A percentile compares a stretch with the other conserved stretches of the same genome.
Conservation (phyloP, 2,888 invertebrate genomes). For the Scaptomyza tumidula region DNA sequence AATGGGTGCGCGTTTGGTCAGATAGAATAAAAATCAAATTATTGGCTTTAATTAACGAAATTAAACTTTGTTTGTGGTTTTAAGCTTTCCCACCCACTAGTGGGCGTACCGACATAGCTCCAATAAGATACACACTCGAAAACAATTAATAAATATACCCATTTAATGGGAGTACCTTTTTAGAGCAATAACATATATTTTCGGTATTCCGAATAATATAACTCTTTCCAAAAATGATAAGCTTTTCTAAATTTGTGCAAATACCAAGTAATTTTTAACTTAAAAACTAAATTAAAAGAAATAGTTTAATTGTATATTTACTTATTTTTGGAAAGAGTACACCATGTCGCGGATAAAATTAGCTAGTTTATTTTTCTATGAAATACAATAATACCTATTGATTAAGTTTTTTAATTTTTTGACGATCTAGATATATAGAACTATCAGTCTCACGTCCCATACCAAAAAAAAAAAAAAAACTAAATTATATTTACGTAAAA, state of each 20-base stretch:
- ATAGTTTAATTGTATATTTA: background rate
- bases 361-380: slow-evolving; percentile 59
- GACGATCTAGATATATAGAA: slow-evolving; percentile 78
- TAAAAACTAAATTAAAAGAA: background rate
- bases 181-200: slow-evolving; percentile 33
- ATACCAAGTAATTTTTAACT: background rate
- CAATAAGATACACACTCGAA: slow-evolving; percentile 9
- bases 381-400: slow-evolving; percentile 42
- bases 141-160: slow-evolving; percentile 30
- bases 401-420: slow-evolving; percentile 33
- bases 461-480: slow-evolving; percentile 54
- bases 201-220: slow-evolving; percentile 53
- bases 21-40: background rate
- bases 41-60: background rate
- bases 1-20: background rate
- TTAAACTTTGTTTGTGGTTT: background rate
- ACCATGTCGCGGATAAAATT: slow-evolving; percentile 53
- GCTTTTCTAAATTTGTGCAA: background rate
- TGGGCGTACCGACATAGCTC: slow-evolving; percentile 18
- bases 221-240: slow-evolving; percentile 43
- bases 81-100: background rate
- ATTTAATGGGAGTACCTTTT: slow-evolving; percentile 53
- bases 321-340: slow-evolving; percentile 21
- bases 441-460: slow-evolving; percentile 83
- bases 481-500: slow-evolving; percentile 47